These are phyloP conservation scores for Takifugu bimaculatus DNA, from an alignment of 2,113 vertebrate genomes.

Conservation along the genomic window DNA sequence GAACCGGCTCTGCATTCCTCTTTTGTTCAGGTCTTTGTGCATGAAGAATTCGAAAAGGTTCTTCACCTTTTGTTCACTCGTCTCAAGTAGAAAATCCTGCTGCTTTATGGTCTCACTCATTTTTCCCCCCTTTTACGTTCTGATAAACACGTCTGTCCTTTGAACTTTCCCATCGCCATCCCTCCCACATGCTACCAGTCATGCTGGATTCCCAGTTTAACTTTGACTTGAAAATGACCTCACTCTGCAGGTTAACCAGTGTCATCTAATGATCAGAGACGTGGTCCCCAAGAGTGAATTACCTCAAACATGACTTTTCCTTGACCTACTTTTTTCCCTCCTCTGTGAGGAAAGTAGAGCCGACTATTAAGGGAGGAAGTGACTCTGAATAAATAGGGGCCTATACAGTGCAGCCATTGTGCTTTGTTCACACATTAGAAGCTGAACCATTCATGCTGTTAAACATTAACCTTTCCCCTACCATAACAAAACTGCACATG, in stretches of 20 bases:
- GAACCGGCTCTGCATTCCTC: constrained; percentile 43
- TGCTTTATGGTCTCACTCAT: background rate
- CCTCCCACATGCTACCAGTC: constrained; percentile 20
- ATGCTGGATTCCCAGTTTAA: constrained; percentile 36
- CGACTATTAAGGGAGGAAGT: constrained; percentile 75
- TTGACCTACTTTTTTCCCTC: constrained; percentile 70
- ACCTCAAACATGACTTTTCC: constrained; percentile 78
- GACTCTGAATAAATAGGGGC: constrained; percentile 75
- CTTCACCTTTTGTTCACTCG: constrained; percentile 45
- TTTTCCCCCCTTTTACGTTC: constrained; percentile 1
- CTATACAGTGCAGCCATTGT: constrained; percentile 75
- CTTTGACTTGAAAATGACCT: constrained; percentile 66
- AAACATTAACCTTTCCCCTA: constrained; percentile 70
- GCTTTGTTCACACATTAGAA: constrained; percentile 72
- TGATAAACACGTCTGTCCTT: constrained; percentile 16
- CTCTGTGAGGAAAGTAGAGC: constrained; percentile 63
- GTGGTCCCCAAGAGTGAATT: constrained; percentile 67
- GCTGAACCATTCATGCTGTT: constrained; percentile 62
- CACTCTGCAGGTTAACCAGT: constrained; percentile 72
- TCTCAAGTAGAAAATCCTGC: constrained; percentile 26
- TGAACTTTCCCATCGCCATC: constrained; percentile 6
- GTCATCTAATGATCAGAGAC: constrained; percentile 73
- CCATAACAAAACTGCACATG: constrained; percentile 39
- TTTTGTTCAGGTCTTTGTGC: constrained; percentile 32
- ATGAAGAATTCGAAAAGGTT: constrained; percentile 23